Percentiles rank a stretch among this genome's conserved stretches.
These are phyloP conservation scores for Lepus townsendii DNA, from an alignment of 2,797 vertebrate genomes.

Conservation along the genomic window DNA sequence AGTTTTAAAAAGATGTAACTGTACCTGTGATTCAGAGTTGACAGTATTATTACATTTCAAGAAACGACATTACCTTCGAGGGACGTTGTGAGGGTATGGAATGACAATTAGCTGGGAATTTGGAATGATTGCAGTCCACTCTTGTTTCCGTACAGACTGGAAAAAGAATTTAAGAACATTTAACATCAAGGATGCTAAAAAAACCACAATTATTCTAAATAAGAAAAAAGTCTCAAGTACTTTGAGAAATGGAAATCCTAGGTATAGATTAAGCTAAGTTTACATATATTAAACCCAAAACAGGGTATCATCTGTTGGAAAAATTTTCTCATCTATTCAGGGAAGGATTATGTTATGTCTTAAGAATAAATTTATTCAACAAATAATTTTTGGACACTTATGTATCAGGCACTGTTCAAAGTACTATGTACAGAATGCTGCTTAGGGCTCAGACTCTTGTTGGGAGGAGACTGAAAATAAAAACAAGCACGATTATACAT, in stretches of 20 bases:
- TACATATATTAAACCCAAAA: neutral
- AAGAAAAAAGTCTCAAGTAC: conserved; percentile 20
- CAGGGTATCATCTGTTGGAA: neutral
- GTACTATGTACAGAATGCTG: neutral
- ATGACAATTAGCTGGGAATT: conserved; percentile 99
- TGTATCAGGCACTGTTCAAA: neutral
- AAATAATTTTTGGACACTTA: neutral
- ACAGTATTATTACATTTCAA: conserved; percentile 55
- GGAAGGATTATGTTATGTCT: conserved; percentile 10
- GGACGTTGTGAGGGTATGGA: conserved; percentile 94
- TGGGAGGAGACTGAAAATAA: neutral
- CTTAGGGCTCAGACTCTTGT: neutral
- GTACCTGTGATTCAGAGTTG: neutral
- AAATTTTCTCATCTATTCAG: neutral
- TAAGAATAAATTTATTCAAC: neutral
- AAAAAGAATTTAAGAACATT: conserved; percentile 78
- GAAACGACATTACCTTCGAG: conserved; percentile 92
- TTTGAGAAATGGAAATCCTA: conserved; percentile 46
- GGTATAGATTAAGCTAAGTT: neutral
- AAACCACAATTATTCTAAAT: conserved; percentile 53
- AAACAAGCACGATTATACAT: neutral
- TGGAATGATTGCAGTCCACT: conserved; percentile 99
- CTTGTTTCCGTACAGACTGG: conserved; percentile 93
- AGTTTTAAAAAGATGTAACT: neutral
- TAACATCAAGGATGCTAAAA: conserved; percentile 60